phyloP scores from a whole-genome alignment of 2,797 vertebrate genomes.

The Pempheris klunzingeri region DNA sequence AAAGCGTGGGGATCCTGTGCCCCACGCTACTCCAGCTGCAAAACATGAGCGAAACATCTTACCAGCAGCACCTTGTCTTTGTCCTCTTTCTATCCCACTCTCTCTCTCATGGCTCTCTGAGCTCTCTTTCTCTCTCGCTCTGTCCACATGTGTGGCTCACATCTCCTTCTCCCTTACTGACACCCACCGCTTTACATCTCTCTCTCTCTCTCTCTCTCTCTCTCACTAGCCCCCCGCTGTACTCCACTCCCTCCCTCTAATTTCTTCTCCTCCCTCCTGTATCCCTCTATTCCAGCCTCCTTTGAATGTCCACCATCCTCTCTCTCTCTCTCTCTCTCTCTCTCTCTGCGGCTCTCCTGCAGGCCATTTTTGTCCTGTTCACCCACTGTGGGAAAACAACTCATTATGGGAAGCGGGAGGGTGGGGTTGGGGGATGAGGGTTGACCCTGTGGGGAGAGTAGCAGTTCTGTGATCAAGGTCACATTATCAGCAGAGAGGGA shows the following conservation, averaged over 20 bases:
- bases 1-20: neutral
- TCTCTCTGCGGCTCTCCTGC: constrained; percentile 53
- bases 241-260: constrained; percentile 48
- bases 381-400: constrained; percentile 87
- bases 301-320: constrained; percentile 49
- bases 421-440: no score
- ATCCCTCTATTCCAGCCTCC: constrained; percentile 60
- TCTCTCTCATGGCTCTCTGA: constrained; percentile 53
- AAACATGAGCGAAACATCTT: constrained; percentile 68
- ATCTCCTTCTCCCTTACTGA: constrained; percentile 61
- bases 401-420: constrained; percentile 81
- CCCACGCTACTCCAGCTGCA: constrained; percentile 20
- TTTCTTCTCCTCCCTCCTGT: constrained; percentile 51
- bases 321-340: constrained; percentile 26
- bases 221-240: constrained; percentile 39
- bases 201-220: constrained; percentile 26
- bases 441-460: constrained; percentile 69
- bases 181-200: constrained; percentile 54
- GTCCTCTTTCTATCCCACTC: constrained; percentile 51
- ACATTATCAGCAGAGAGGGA: constrained; percentile 75
- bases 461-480: constrained; percentile 82
- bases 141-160: constrained; percentile 65
- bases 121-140: constrained; percentile 44
- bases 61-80: constrained; percentile 66
- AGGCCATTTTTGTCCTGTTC: constrained; percentile 78